A percentile compares a stretch with the other conserved stretches of the same genome.
Evolutionary conservation across 2,797 vertebrate species (phyloP).

Genomic region (Mormyrus hasselquistii): DNA sequence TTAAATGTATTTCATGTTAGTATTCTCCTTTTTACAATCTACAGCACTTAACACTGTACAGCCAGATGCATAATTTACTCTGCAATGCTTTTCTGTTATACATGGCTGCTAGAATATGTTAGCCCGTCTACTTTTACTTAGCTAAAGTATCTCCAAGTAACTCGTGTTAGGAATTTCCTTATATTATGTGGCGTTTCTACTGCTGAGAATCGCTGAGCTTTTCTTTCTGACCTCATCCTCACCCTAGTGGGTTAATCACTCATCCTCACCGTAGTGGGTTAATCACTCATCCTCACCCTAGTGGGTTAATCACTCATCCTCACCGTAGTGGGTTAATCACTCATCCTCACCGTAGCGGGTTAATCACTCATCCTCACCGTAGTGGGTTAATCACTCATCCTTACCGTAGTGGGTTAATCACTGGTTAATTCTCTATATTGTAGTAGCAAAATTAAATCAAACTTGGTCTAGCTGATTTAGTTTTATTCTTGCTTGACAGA

Average conservation of each 20-base stretch:
- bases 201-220: neutral
- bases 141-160: neutral
- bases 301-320: no score
- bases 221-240: neutral
- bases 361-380: neutral
- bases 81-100: neutral
- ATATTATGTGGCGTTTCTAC: neutral
- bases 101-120: neutral
- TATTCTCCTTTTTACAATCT: neutral
- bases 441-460: neutral
- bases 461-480: neutral
- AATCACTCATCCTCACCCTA: no score
- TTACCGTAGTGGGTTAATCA: neutral
- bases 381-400: neutral
- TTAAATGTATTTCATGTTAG: neutral
- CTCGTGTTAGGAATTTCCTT: neutral
- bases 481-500: neutral
- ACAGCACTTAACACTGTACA: neutral
- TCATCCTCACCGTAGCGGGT: no score
- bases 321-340: no score
- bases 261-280: no score
- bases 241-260: no score
- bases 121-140: neutral
- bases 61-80: neutral
- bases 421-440: neutral